phyloP scores from a whole-genome alignment of 2,113 vertebrate genomes.

The Craseonycteris thonglongyai region DNA sequence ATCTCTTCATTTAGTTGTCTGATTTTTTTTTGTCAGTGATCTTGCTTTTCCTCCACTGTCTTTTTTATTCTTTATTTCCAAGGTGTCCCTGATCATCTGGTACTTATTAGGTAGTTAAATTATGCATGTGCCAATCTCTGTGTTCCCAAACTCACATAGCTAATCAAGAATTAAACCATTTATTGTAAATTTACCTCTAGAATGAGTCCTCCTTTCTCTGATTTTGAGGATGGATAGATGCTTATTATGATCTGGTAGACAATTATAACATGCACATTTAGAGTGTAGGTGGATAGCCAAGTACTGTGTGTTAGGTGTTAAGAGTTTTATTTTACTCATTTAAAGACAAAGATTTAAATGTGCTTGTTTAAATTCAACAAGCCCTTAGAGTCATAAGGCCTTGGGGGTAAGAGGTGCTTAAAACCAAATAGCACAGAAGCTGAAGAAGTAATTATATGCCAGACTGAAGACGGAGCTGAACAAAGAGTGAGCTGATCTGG shows the following conservation, averaged over 20 bases:
- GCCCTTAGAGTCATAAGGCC: constrained; percentile 59
- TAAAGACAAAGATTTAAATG: constrained; percentile 73
- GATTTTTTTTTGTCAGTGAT: background rate
- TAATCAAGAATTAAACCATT: constrained; percentile 65
- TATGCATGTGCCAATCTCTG: constrained; percentile 12
- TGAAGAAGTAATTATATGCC: constrained; percentile 72
- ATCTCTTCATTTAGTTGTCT: background rate
- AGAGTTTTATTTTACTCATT: constrained; percentile 70
- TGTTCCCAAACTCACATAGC: constrained; percentile 57
- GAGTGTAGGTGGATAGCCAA: constrained; percentile 51
- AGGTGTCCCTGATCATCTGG: constrained; percentile 52
- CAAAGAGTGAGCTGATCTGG: constrained; percentile 58
- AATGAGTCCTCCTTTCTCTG: constrained; percentile 55
- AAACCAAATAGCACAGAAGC: constrained; percentile 70
- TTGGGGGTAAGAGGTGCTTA: constrained; percentile 72
- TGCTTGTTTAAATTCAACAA: constrained; percentile 72
- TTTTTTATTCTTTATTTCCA: constrained; percentile 48
- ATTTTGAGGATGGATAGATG: constrained; percentile 63
- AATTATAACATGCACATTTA: constrained; percentile 67
- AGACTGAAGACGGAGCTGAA: constrained; percentile 51
- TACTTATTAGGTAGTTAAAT: constrained; percentile 63
- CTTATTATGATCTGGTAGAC: constrained; percentile 60
- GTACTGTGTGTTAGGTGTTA: constrained; percentile 54
- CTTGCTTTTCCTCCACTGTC: background rate
- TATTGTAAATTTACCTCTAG: constrained; percentile 68